Percentiles rank a stretch among this genome's conserved stretches.
phyloP scores from a whole-genome alignment of 2,797 vertebrate species.

The Chelon auratus region DNA sequence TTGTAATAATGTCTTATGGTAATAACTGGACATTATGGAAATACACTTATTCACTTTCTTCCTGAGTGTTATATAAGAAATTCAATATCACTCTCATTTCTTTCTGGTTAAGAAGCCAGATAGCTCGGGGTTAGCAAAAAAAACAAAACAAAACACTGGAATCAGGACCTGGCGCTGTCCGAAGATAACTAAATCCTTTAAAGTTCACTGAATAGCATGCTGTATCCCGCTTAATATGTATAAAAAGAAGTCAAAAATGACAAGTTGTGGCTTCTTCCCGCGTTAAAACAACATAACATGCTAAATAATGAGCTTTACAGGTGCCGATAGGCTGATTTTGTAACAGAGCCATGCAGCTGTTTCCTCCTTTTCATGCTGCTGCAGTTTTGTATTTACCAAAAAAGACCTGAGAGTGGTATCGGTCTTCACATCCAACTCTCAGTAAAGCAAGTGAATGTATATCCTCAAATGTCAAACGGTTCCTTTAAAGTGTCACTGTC shows the following conservation, averaged over 20 bases:
- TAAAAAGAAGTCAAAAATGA: not conserved
- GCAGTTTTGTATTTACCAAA: slow-evolving; percentile 1
- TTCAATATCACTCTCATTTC: not conserved
- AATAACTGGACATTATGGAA: slow-evolving; percentile 10
- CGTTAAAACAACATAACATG: not conserved
- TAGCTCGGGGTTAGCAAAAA: slow-evolving; percentile 9
- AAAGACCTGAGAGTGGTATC: slow-evolving; percentile 5
- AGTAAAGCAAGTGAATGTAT: slow-evolving; percentile 10
- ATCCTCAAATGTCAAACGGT: slow-evolving; percentile 19
- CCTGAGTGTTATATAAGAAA: not conserved
- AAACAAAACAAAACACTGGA: not conserved
- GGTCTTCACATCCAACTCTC: slow-evolving; percentile 1
- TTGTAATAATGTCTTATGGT: slow-evolving; percentile 10
- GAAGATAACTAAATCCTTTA: not conserved
- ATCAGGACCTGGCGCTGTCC: not conserved
- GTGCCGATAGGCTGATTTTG: slow-evolving; percentile 4
- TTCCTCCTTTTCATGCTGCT: slow-evolving; percentile 1
- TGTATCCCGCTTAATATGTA: not conserved
- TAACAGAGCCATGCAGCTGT: not conserved
- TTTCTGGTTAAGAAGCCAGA: not conserved
- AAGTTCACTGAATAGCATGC: slow-evolving; percentile 10
- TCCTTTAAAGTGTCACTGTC: slow-evolving; percentile 29
- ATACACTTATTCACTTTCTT: slow-evolving; percentile 17
- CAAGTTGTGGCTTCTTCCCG: not conserved
- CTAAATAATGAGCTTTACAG: not conserved